Conservation (phyloP, 2,797 vertebrate genomes). For the Notoglanidium macrostoma region DNA sequence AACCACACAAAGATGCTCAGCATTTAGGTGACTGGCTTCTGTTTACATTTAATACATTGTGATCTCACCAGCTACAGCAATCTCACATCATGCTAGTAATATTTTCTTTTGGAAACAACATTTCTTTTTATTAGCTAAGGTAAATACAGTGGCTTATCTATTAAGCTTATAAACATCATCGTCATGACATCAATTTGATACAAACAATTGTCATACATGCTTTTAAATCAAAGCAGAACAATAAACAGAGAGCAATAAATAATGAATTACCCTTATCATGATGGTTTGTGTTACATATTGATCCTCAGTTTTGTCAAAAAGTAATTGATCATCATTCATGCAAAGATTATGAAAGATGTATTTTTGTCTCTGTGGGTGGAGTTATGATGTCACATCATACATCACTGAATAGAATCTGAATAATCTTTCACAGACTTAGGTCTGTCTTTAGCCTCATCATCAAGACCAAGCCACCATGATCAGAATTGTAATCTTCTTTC, state of each 20-base stretch:
- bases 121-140: background rate
- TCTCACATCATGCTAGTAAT: background rate
- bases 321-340: background rate
- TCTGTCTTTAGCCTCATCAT: too few relatives aligned
- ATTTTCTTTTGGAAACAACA: background rate
- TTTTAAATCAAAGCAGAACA: background rate
- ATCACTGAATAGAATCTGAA: background rate
- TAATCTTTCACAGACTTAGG: background rate
- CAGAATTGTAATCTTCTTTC: constrained; percentile 1
- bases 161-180: background rate
- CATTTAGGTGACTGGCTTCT: background rate
- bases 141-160: background rate
- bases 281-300: background rate
- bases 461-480: background rate
- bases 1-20: background rate
- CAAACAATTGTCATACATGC: background rate
- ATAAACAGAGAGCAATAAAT: background rate
- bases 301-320: background rate
- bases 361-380: background rate
- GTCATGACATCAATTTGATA: background rate
- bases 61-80: background rate
- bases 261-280: background rate
- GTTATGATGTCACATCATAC: background rate
- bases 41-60: background rate
- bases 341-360: background rate